Evolutionary conservation across 2,888 invertebrate genomes (phyloP).

Genomic region (Rhogogaster chlorosoma): DNA sequence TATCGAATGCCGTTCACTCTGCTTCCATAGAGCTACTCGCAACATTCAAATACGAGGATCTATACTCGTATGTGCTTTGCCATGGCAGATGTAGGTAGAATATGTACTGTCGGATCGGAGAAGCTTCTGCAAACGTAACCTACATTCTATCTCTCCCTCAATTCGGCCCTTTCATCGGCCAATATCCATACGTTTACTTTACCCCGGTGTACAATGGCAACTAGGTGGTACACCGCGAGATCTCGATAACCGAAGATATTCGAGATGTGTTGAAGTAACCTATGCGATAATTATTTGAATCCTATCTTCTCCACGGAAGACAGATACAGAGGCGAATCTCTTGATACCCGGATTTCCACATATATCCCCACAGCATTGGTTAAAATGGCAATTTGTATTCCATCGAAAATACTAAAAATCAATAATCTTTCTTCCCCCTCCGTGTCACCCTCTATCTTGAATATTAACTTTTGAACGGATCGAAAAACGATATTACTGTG

Average conservation of each 20-base stretch:
- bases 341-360: background rate
- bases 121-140: slow-evolving; percentile 50
- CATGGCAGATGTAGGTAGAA: slow-evolving; percentile 25
- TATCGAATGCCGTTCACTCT: slow-evolving; percentile 42
- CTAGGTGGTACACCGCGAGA: slow-evolving; percentile 9
- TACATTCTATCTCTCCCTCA: slow-evolving; percentile 29
- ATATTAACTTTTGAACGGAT: slow-evolving; percentile 39
- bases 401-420: slow-evolving; percentile 40
- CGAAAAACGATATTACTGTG: slow-evolving; percentile 33
- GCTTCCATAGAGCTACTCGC: slow-evolving; percentile 30
- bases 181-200: slow-evolving; percentile 34
- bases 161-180: slow-evolving; percentile 16
- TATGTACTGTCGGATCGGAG: slow-evolving; percentile 35
- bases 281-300: background rate
- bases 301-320: background rate
- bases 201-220: background rate
- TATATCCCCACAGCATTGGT: slow-evolving; percentile 3
- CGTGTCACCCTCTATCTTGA: slow-evolving; percentile 34
- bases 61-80: slow-evolving; percentile 11
- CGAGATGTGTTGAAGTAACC: background rate
- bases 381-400: slow-evolving; percentile 47
- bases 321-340: background rate
- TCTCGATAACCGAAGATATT: background rate
- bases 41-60: slow-evolving; percentile 44
- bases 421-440: slow-evolving; percentile 30